Evolutionary conservation across 1,140 invertebrate genomes (phyloP), one percentile per base, ranked within the genome.

Genomic region (Cardiocondyla obscurior): DNA sequence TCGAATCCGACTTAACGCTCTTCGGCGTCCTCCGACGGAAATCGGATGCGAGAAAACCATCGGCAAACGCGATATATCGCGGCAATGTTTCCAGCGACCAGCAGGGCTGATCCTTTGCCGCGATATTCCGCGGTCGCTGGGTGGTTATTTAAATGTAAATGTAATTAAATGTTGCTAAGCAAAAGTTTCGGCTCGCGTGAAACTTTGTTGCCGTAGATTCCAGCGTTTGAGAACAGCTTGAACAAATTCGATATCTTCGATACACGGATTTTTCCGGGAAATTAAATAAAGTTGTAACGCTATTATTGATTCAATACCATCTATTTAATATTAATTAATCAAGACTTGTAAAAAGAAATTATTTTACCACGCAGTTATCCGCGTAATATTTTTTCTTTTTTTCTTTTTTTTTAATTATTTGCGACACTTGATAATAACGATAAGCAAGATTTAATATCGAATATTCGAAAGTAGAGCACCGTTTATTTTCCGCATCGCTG

Each of bases 21-120:
- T 51, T 53, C 25, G 62, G 36, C 25, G 30, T 49, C 42, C 42
- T 69, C 14, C 7, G 25, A 67, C 19, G 19, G 51, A 67, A 79
- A 64, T 51, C 33, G 22, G 3, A 79, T 42, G 62, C 74, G 55
- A 69, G 46, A 77, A 77, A n/a, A n/a, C n/a, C n/a, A n/a, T n/a
- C n/a, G n/a, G n/a, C n/a, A n/a, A n/a, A n/a, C n/a, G n/a, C n/a
- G n/a, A n/a, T n/a, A n/a, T n/a, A n/a, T n/a, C n/a, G n/a, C n/a
- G n/a, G n/a, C n/a, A n/a, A n/a, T n/a, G n/a, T n/a, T n/a, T n/a
- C n/a, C n/a, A n/a, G n/a, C n/a, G n/a, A n/a, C n/a, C n/a, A n/a
- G n/a, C n/a, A n/a, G n/a, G n/a, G n/a, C n/a, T n/a, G n/a, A n/a
- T n/a, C n/a, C n/a, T n/a, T n/a, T n/a, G n/a, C n/a, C n/a, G n/a